Percentiles rank a stretch among this genome's conserved stretches.
phyloP scores from a whole-genome alignment of 2,797 vertebrate species.

The Tarsius wallacei region DNA sequence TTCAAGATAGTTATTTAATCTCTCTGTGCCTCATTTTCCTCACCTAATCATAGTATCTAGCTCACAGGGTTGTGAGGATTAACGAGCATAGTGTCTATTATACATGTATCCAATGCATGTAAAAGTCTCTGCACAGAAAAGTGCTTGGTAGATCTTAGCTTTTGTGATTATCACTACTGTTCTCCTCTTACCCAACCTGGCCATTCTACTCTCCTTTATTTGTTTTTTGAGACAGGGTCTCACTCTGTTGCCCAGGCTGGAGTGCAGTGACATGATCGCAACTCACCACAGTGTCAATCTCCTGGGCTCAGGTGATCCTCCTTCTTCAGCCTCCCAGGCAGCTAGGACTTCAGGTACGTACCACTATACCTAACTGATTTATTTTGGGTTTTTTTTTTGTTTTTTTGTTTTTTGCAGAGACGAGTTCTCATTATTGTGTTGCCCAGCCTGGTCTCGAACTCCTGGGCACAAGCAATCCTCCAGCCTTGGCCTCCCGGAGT shows the following conservation, averaged over 20 bases:
- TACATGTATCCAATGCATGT: not conserved
- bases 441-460: not conserved
- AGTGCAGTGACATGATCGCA: not conserved
- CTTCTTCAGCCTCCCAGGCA: not conserved
- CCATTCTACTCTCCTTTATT: not conserved
- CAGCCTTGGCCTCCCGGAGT: not conserved
- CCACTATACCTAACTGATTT: not conserved
- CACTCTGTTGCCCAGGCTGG: not conserved
- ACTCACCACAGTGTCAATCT: not conserved
- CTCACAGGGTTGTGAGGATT: not conserved
- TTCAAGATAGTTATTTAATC: not conserved
- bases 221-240: not conserved
- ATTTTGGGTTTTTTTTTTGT: too few species aligned
- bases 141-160: not conserved
- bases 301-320: not conserved
- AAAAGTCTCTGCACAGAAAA: not conserved
- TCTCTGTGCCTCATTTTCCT: not conserved
- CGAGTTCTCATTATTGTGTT: not conserved
- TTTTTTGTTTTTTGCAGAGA: not conserved
- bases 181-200: not conserved
- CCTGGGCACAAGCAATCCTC: not conserved
- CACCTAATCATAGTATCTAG: not conserved
- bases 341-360: not conserved
- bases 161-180: not conserved
- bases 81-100: not conserved